Evolutionary conservation across 2,113 vertebrate genomes (phyloP), one percentile per base, ranked within the genome.

Genomic region (Rhabdomys dilectus): DNA sequence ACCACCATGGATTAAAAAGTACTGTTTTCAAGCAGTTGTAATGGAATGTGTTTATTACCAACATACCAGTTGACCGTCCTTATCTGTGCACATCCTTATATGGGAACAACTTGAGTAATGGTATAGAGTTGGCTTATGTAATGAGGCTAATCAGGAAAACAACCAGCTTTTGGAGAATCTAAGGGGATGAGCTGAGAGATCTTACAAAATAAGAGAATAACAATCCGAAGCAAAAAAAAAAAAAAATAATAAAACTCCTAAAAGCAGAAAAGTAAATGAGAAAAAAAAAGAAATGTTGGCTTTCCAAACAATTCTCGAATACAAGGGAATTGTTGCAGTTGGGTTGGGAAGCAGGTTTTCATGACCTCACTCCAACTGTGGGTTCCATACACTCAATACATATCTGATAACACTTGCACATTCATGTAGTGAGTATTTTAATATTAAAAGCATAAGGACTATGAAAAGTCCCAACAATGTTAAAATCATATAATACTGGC

Each of bases 111-210:
- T 91, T 78, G 58, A 51, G 11, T 80, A 88, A 66, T 66, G 29
- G n/a, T 51, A 66, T 62, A 70, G 87, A 70, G 88, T 48, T 89
- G 16, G 68, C 34, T 64, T 68, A 81, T 81, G 45, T 93, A 73
- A 85, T 96, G 31, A 97, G 89, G 87, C 53, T 94, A 73, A 39
- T 72, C 64, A 86, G 68, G 73, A 97, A 97, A 89, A 94, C 62
- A 89, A 94, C 66, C 45, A 85, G 31, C 90, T 91, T 97, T 72
- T 64, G 24, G 51, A 81, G 70, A 91, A 66, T 15, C 66, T 88
- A 91, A 94, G 36, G 36, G 22, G 92, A 31, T 92, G 39, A 96
- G 68, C 36, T 77, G 58, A 95, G 95, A 88, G 7, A 89, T 24
- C 29, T 80, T 68, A 51, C 22, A 88, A 86, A 19, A 82, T 22